A percentile compares a stretch with the other conserved stretches of the same genome.
These are phyloP conservation scores for Tribolium castaneum DNA, from an alignment of 1,140 invertebrate genomes.

Conservation along the genomic window DNA sequence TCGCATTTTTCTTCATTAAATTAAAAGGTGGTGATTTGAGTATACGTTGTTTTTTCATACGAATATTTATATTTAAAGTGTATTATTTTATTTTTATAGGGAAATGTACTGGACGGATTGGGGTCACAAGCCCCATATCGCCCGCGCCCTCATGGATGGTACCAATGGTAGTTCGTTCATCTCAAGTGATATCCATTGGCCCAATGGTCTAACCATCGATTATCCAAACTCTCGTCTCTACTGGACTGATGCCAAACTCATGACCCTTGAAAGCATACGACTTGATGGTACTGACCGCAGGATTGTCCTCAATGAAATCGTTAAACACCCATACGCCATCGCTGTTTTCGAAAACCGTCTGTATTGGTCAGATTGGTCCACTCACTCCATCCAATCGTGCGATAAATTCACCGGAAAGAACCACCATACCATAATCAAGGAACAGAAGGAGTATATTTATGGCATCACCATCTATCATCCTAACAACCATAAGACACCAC, in stretches of 20 bases:
- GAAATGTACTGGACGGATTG: constrained; percentile 90
- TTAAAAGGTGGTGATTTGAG: no score
- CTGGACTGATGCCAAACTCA: constrained; percentile 82
- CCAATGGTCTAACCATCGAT: constrained; percentile 91
- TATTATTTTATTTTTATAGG: constrained; percentile 63
- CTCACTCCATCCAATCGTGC: constrained; percentile 73
- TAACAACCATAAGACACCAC: background rate
- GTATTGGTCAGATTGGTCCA: constrained; percentile 87
- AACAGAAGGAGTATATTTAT: constrained; percentile 68
- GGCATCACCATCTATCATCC: constrained; percentile 74
- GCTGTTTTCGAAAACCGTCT: constrained; percentile 88
- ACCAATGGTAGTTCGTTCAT: constrained; percentile 70
- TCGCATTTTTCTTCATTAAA: no score
- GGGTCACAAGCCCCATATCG: constrained; percentile 79
- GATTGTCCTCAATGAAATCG: constrained; percentile 67
- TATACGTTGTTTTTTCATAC: no score
- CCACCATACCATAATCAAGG: constrained; percentile 66
- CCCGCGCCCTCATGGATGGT: constrained; percentile 88
- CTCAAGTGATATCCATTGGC: constrained; percentile 78
- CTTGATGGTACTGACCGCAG: constrained; percentile 79
- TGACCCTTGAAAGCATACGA: constrained; percentile 79
- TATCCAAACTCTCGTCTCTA: constrained; percentile 81
- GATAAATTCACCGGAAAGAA: constrained; percentile 77
- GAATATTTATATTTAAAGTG: no score
- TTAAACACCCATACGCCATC: constrained; percentile 84